These are phyloP conservation scores for Nasonia oneida DNA, from an alignment of 2,888 invertebrate genomes.

Conservation along the genomic window DNA sequence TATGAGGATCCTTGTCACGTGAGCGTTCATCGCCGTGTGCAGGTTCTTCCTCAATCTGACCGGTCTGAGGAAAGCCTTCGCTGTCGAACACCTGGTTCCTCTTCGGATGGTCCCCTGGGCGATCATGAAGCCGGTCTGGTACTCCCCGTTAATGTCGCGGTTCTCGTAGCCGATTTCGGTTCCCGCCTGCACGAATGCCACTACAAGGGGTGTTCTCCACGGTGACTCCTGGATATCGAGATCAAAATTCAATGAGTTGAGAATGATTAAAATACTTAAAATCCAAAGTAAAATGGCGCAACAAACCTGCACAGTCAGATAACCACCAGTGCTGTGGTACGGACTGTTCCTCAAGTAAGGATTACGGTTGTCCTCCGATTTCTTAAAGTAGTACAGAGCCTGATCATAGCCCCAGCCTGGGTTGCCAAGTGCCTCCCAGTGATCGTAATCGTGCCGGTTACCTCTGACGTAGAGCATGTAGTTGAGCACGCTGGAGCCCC, in stretches of 20 bases:
- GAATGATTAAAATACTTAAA: not conserved
- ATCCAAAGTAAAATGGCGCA: not conserved
- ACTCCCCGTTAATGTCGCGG: constrained; percentile 89
- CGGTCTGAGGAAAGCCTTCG: constrained; percentile 92
- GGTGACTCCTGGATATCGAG: constrained; percentile 85
- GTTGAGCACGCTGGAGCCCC: constrained; percentile 92
- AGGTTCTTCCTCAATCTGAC: constrained; percentile 88
- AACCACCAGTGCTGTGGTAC: constrained; percentile 88
- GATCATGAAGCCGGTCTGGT: constrained; percentile 90
- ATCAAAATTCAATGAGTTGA: not conserved
- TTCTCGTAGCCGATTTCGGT: constrained; percentile 91
- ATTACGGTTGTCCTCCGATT: constrained; percentile 93
- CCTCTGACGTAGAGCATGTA: constrained; percentile 96
- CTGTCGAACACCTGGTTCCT: constrained; percentile 91
- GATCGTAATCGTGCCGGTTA: constrained; percentile 90
- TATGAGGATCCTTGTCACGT: constrained; percentile 88
- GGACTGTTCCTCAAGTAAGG: constrained; percentile 87
- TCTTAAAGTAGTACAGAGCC: constrained; percentile 92
- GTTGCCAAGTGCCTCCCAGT: constrained; percentile 93
- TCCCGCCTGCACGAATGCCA: constrained; percentile 91
- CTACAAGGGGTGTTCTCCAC: constrained; percentile 90
- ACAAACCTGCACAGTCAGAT: constrained; percentile 86
- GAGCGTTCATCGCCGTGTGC: constrained; percentile 89
- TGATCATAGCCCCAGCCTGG: constrained; percentile 93
- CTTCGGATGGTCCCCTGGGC: constrained; percentile 89